These are phyloP conservation scores for Scelioninae gen. 1 DNA, from an alignment of 2,888 invertebrate species.

Conservation along the genomic window DNA sequence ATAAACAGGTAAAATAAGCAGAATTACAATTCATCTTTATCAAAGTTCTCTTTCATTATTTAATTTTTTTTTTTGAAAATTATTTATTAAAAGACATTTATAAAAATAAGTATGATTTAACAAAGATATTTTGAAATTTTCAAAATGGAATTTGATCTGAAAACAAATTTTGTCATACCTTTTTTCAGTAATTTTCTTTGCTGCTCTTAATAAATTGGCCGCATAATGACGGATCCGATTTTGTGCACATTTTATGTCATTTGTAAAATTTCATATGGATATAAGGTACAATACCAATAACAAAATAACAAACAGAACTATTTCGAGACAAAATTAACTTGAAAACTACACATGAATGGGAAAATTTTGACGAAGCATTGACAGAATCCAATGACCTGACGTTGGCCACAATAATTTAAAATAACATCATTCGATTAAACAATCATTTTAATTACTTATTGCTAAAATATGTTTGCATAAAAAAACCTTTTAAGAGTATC, in stretches of 20 bases:
- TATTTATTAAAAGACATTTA: too few species aligned
- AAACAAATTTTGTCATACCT: too few species aligned
- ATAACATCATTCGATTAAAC: background rate
- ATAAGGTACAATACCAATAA: too few species aligned
- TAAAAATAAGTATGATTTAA: too few species aligned
- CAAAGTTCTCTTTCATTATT: too few species aligned
- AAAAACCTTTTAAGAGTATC: background rate
- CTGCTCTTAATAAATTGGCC: too few species aligned
- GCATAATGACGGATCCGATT: background rate
- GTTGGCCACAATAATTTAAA: constrained; percentile 70
- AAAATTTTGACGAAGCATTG: constrained; percentile 81
- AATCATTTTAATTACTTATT: background rate
- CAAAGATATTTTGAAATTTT: too few species aligned
- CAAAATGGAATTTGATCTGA: background rate
- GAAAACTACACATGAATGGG: constrained; percentile 73
- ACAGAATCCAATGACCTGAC: constrained; percentile 73
- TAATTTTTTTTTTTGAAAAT: too few species aligned
- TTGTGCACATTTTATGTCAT: constrained; percentile 1
- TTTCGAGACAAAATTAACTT: constrained; percentile 53
- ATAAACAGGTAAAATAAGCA: too few species aligned
- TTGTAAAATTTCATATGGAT: background rate
- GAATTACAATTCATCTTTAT: too few species aligned
- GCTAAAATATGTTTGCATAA: background rate
- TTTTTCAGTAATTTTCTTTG: too few species aligned
- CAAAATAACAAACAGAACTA: background rate